Evolutionary conservation across 2,113 vertebrate genomes (phyloP).

Genomic region (Puntigrus tetrazona): DNA sequence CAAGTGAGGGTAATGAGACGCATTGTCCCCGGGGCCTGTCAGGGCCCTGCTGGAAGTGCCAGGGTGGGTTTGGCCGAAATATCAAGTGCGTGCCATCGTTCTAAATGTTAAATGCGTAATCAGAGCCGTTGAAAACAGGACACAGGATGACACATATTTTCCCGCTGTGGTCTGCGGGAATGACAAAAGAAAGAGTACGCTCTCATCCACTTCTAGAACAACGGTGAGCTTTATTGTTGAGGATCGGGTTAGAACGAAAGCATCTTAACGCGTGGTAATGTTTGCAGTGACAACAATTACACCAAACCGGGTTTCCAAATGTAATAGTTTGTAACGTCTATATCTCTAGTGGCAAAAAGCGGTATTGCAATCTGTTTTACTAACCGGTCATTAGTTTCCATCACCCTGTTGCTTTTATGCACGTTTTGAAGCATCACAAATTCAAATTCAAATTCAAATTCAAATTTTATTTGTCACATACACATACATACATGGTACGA

Average conservation of each 20-base stretch:
- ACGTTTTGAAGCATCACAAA: too few species aligned
- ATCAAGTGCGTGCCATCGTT: constrained; percentile 37
- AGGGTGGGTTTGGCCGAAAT: constrained; percentile 37
- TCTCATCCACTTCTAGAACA: neutral
- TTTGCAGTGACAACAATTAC: neutral
- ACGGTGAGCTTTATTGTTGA: neutral
- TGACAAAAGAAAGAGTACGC: neutral
- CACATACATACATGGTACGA: too few species aligned
- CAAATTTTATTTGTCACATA: too few species aligned
- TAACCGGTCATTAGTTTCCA: neutral
- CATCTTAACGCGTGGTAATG: neutral
- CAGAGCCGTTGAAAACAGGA: constrained; percentile 16
- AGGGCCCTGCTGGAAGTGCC: constrained; percentile 33
- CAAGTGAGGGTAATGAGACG: constrained; percentile 46
- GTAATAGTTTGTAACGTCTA: too few species aligned
- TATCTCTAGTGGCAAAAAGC: neutral
- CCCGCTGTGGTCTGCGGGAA: neutral
- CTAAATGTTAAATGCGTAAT: constrained; percentile 39
- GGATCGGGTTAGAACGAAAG: neutral
- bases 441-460: too few species aligned
- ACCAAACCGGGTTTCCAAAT: too few species aligned
- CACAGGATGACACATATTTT: constrained; percentile 14
- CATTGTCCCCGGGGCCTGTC: constrained; percentile 31
- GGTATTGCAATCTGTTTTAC: neutral
- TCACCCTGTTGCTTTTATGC: too few species aligned